Base-by-base conservation (phyloP, 2,888 invertebrate genomes). In the Entomobrya proxima region DNA sequence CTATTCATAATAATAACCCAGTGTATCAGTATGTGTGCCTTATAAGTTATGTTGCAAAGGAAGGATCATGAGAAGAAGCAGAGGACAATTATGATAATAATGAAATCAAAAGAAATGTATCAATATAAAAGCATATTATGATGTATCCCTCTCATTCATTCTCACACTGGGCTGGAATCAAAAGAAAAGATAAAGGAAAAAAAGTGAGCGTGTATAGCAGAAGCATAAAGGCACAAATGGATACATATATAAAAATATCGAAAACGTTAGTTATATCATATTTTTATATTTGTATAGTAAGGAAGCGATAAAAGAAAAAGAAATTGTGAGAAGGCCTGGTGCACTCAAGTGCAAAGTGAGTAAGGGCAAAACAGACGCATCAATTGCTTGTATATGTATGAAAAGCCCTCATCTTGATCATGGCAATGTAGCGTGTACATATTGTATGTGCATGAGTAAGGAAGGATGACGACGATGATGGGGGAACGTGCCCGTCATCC, bases 401-500 rank as follows among this genome's bases (percentile, higher is more conserved):
- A 82, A 76, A 83, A 76, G 55, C 77, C 61, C 35, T 69, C 69
- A 75, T 76, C 55, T 82, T 64, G 58, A 75, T 82, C 82, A 40
- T 67, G 44, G 75, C 37, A 52, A 35, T 80, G 30, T 80, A 78
- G 44, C 77, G 77, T 77, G 55, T 15, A 80, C 69, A 37, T 69
- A 80, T 80, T 69, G 64, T 52, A 61, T 67, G 40, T 21, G 21
- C n/a, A 67, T 24, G 74, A 32, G 47, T 5, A 47, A 75, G 37
- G 37, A 44, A 61, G 30, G 84, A 81, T 44, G 58, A 67, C 40
- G 67, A 67, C 40, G 47, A 79, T 79, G 79, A 72, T 74, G 74
- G 81, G 85, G 88, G 87, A 88, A 85, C 88, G 88, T 88, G 88
- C 88, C 80, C 86, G 86, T 85, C 88, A 81, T 88, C 76, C 76